Evolutionary conservation across 2,888 invertebrate genomes (phyloP).

Genomic region (Aradus depressus): DNA sequence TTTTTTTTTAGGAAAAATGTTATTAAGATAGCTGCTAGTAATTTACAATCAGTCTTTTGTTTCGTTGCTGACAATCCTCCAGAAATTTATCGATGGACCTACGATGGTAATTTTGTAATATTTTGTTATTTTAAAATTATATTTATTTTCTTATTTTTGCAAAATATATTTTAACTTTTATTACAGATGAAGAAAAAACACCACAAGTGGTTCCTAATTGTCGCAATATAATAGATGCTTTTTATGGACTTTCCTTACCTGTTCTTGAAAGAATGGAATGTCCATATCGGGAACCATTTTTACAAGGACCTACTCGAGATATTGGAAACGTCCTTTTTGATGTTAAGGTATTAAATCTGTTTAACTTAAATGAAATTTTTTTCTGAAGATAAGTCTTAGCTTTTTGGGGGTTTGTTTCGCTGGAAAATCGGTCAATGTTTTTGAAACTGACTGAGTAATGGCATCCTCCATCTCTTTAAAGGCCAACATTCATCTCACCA

Average conservation of each 20-base stretch:
- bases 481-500: too few relatives aligned
- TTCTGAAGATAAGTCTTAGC: too few relatives aligned
- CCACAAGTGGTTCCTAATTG: neutral
- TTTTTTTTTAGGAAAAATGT: neutral
- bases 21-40: conserved; percentile 6
- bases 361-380: too few relatives aligned
- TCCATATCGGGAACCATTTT: neutral
- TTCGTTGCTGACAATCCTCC: conserved; percentile 3
- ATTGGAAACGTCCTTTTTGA: conserved; percentile 18
- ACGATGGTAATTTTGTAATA: conserved; percentile 1
- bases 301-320: conserved; percentile 15
- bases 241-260: conserved; percentile 4
- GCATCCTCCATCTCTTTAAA: too few relatives aligned
- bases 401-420: too few relatives aligned
- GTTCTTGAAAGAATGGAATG: neutral
- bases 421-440: too few relatives aligned
- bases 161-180: neutral
- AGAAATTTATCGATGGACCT: neutral
- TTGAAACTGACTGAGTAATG: too few relatives aligned
- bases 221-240: conserved; percentile 8
- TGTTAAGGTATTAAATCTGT: too few relatives aligned
- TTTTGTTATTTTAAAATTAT: neutral
- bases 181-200: neutral
- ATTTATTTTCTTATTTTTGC: too few relatives aligned
- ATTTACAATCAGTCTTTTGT: neutral